Evolutionary conservation across 1,140 invertebrate genomes (phyloP), one percentile per base, ranked within the genome.

Genomic region (Probaryconus sp.): DNA sequence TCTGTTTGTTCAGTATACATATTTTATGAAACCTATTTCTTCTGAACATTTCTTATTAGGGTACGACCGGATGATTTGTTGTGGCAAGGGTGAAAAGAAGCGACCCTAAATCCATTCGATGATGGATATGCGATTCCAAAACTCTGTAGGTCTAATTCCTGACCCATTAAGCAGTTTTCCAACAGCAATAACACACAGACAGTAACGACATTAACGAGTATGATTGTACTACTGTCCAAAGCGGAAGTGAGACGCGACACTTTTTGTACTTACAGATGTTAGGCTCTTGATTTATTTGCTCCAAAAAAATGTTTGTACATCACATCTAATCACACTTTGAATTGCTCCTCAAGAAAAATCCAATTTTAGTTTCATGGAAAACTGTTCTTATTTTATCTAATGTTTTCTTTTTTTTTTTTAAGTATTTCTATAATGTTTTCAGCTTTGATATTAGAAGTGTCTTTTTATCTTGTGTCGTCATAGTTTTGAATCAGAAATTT

Each of bases 1-100:
- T 42, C 26, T 58, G 56, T 35, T 61, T 48, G 42, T 2, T 17
- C 55, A 53, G 47, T 35, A 26, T 47, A 18, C n/a, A 43, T 35
- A 55, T 55, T 35, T 70, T 63, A 48, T 53, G 7, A 51, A 17
- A 37, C 11, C 20, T 38, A 31, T 21, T 28, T 5, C 16, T 55
- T 55, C 21, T 55, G 26, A 35, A 28, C 5, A 17, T 47, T 45
- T 51, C 28, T 28, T 43, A 68, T 58, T 50, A 43, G 67, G 53
- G 56, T 53, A 69, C 55, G 48, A 60, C 53, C 48, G 26, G 33
- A 70, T 70, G 67, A 70, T 70, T 63, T 61, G 67, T 70, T 50
- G 48, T 24, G 48, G 40, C 33, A 61, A 55, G 67, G 67, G 67
- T 70, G 67, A 38, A 61, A 53, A 31, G 38, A 61, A 40, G 55